These are phyloP conservation scores for Drosophila maculinotata DNA, from an alignment of 2,888 invertebrate genomes.

Conservation along the genomic window DNA sequence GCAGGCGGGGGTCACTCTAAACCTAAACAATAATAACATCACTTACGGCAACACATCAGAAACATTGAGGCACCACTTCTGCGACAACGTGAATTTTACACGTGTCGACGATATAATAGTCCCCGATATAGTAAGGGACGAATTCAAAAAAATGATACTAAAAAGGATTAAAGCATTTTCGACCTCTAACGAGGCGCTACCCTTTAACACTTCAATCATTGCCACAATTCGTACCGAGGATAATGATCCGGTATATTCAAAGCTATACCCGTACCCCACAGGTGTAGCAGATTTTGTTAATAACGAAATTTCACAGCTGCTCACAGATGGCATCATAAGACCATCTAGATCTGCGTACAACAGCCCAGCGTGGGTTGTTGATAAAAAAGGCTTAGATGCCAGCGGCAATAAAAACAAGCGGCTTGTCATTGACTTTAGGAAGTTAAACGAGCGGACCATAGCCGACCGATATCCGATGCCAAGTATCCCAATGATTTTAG, in stretches of 20 bases:
- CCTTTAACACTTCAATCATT: not conserved
- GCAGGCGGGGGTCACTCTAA: conserved; percentile 6
- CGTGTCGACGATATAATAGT: too few species aligned
- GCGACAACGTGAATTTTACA: too few species aligned
- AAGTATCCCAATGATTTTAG: not conserved
- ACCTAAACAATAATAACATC: not conserved
- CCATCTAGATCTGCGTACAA: not conserved
- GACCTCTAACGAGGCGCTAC: conserved; percentile 3
- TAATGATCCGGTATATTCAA: conserved; percentile 1
- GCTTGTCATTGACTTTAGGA: not conserved
- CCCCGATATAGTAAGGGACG: too few species aligned
- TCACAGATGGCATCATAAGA: too few species aligned
- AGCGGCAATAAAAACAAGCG: not conserved
- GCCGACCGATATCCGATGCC: conserved; percentile 2
- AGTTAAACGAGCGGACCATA: not conserved
- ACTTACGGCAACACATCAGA: not conserved
- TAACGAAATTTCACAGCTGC: too few species aligned
- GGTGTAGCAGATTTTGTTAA: not conserved
- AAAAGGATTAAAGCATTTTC: not conserved
- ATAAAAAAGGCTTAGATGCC: not conserved
- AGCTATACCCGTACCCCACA: not conserved
- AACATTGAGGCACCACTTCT: not conserved
- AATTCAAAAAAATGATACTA: not conserved
- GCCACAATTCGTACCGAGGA: not conserved
- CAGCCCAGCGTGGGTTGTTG: not conserved